Base-by-base conservation (phyloP, 2,888 invertebrate species). In the Brachyopa scutellaris region DNA sequence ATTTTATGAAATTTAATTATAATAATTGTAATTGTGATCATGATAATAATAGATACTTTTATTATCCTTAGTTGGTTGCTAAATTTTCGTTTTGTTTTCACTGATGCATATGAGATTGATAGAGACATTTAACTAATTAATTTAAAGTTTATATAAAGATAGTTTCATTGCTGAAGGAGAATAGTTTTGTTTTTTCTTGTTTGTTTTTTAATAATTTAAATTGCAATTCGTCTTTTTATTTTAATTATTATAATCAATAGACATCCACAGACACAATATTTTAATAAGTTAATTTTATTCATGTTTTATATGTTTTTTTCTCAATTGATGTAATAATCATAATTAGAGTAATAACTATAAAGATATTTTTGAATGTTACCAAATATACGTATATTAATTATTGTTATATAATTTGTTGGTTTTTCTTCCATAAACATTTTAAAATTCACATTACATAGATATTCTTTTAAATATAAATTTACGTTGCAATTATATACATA, bases 121-220 rank as follows among this genome's bases (percentile, higher is more conserved):
- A 82, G 82, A 82, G 77, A 82, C 76, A 82, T n/a, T 82, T 82
- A 82, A 82, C 77, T 82, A 82, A 82, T 82, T 82, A 66, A 76
- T 77, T 76, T 59, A 77, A 82, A 82, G 66, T 82, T 82, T 72
- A 72, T 72, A 66, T 82, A 77, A 82, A 67, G 82, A 72, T 82
- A 76, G 64, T 76, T 82, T 66, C 76, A 80, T 80, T 82, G 82
- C 70, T 82, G 59, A 82, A 77, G 70, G 72, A 82, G 82, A 82
- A 77, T 72, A 77, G 51, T 51, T 80, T 61, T 62, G 13, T 36
- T 47, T 57, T 31, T 53, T 42, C 38, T 29, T 47, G 29, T 9
- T 69, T 49, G 23, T 57, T 78, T 57, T 57, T 76, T 76, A 70
- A 62, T 70, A 72, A 77, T 76, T 76, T 77, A 77, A 82, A 77